Percentiles rank a stretch among this genome's conserved stretches.
phyloP scores from a whole-genome alignment of 2,797 vertebrate genomes.

The Arnoldichthys spilopterus region DNA sequence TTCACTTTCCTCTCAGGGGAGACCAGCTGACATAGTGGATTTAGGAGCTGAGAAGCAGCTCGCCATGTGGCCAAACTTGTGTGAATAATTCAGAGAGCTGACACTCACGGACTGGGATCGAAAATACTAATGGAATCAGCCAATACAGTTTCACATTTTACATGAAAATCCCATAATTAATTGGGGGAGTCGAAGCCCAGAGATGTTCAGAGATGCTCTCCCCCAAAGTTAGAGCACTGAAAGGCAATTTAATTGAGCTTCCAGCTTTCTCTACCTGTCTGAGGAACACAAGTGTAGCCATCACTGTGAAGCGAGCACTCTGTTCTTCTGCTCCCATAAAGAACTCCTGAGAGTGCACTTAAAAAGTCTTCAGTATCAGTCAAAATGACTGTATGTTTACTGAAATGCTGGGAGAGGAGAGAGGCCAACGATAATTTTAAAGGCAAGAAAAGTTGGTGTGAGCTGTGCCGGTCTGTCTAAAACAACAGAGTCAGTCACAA shows the following conservation, averaged over 20 bases:
- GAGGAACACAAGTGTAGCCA: slow-evolving; percentile 29
- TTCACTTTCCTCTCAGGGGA: slow-evolving; percentile 32
- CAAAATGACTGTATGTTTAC: slow-evolving; percentile 20
- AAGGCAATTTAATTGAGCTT: slow-evolving; percentile 48
- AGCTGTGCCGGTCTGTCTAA: not conserved
- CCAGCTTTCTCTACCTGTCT: slow-evolving; percentile 32
- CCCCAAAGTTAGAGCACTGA: slow-evolving; percentile 25
- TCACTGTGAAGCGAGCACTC: slow-evolving; percentile 15
- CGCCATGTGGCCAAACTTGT: slow-evolving; percentile 36
- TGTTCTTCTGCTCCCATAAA: slow-evolving; percentile 38
- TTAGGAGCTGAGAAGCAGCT: slow-evolving; percentile 32
- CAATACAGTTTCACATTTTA: slow-evolving; percentile 46
- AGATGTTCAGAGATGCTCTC: slow-evolving; percentile 18
- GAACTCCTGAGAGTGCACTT: slow-evolving; percentile 24
- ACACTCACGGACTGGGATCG: slow-evolving; percentile 26
- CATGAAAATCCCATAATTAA: slow-evolving; percentile 51
- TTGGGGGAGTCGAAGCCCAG: slow-evolving; percentile 19
- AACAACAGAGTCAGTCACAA: not conserved
- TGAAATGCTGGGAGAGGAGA: slow-evolving; percentile 7
- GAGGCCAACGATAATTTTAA: slow-evolving; percentile 9
- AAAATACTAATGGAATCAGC: slow-evolving; percentile 53
- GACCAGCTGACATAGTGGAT: slow-evolving; percentile 43
- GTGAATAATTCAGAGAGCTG: slow-evolving; percentile 51
- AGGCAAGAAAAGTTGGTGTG: slow-evolving; percentile 1
- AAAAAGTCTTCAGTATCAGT: slow-evolving; percentile 36